Evolutionary conservation across 1,140 invertebrate genomes (phyloP), one percentile per base, ranked within the genome.

Genomic region (Drepana arcuata): DNA sequence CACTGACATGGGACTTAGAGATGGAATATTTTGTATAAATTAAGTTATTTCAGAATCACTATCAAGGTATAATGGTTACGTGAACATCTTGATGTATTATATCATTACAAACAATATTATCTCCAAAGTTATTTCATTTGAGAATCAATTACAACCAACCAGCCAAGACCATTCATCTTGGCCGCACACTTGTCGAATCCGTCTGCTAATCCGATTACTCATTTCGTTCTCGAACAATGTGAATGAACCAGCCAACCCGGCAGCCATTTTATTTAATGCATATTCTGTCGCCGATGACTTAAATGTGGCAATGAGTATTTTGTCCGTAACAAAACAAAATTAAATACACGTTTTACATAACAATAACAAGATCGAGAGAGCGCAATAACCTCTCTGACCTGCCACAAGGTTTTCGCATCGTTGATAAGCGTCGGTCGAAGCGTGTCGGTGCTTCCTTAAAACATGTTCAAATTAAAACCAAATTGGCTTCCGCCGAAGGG

Each of bases 331-430:
- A 4, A 26, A 10, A 26, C n/a, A 21, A 21, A 26, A 10, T 26
- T 26, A n/a, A 38, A 30, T 28, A n/a, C 26, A 16, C 18, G 16
- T 21, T 23, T 23, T 21, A 23, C 31, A 18, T 33, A 18, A 10
- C 14, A 16, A 36, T 15, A 34, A 13, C 10, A 34, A 16, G n/a
- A 55, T 43, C 38, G 28, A 31, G 37, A 41, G 57, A 62, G 65
- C 56, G 56, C 56, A 59, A 53, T 62, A 50, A 78, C 62, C 66
- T 56, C 45, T n/a, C 33, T 47, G 64, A 78, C 73, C 73, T 78
- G 60, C 69, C 66, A 48, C 64, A 78, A 63, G 61, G 46, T 53
- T 56, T 52, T 59, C 63, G 53, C 66, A 55, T 42, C 32, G 38
- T 44, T 64, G 74, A 74, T 77, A 69, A 64, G 49, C 37, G 40